Evolutionary conservation across 2,113 vertebrate genomes (phyloP), one percentile per base, ranked within the genome.

Genomic region (Mirounga angustirostris): DNA sequence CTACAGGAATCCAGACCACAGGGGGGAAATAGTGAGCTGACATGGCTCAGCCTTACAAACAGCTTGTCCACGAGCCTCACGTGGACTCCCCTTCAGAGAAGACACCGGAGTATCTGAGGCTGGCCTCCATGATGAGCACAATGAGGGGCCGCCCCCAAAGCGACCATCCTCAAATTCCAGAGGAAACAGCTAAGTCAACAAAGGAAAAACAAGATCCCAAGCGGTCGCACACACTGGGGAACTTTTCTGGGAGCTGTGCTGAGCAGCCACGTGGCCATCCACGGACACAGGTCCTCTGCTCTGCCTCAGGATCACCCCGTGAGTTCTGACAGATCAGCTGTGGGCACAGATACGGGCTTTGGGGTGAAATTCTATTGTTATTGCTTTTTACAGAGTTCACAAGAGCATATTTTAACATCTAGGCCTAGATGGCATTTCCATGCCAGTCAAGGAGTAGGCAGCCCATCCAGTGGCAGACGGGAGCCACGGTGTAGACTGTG

Each of bases 21-120:
- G 52, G 63, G 67, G 22, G 21, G 19, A 33, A 33, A 56, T 2
- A 8, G 11, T 2, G 13, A 18, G n/a, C 1, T 7, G 36, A 5
- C 11, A 0, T 1, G 19, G 63, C 59, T 61, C 30, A 0, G 36
- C 7, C 12, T 9, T 3, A 4, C 1, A 3, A 21, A 15, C 69
- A 16, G 0, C 14, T 21, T 63, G 83, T n/a, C 88, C 46, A 4
- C 2, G 15, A 67, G 2, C 36, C 52, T 13, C 8, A 6, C 36
- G 5, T 0, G 14, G 28, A 33, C 22, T 4, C 10, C 61, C 13
- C 9, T 22, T 4, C 56, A 8, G 46, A 56, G 59, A 71, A 30
- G 83, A 58, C 28, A 4, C n/a, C 12, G 2, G 2, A 3, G 28
- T 36, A 5, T 9, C n/a, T 24, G 91, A 50, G 1, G 18, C 4